These are phyloP conservation scores for Hanleya hanleyi DNA, from an alignment of 2,888 invertebrate genomes.

Conservation along the genomic window DNA sequence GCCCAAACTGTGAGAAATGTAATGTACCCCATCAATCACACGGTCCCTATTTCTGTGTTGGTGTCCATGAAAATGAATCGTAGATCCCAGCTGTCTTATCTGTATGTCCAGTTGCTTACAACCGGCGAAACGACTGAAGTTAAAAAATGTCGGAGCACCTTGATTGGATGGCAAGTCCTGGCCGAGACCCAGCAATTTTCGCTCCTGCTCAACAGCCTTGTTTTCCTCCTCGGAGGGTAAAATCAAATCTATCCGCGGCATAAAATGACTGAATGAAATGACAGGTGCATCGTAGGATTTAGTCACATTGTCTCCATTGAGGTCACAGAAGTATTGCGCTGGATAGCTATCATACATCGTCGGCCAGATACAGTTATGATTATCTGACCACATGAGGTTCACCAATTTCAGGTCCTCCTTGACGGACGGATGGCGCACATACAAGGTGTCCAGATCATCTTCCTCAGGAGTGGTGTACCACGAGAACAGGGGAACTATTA, in stretches of 20 bases:
- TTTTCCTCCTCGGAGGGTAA: slow-evolving; percentile 28
- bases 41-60: slow-evolving; percentile 48
- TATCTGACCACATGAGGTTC: slow-evolving; percentile 48
- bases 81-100: slow-evolving; percentile 31
- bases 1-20: slow-evolving; percentile 49
- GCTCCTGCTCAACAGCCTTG: slow-evolving; percentile 23
- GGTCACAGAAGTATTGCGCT: slow-evolving; percentile 37
- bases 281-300: slow-evolving; percentile 33
- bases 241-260: slow-evolving; percentile 42
- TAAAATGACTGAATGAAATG: slow-evolving; percentile 47
- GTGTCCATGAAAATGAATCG: slow-evolving; percentile 45
- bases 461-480: slow-evolving; percentile 52
- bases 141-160: slow-evolving; percentile 33
- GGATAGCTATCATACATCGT: slow-evolving; percentile 16
- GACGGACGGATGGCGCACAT: slow-evolving; percentile 9
- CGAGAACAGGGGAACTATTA: slow-evolving; percentile 45
- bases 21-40: slow-evolving; percentile 40
- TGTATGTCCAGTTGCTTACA: slow-evolving; percentile 34
- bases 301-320: slow-evolving; percentile 27
- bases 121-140: slow-evolving; percentile 49
- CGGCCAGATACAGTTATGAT: slow-evolving; percentile 43
- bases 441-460: slow-evolving; percentile 38
- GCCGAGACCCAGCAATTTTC: slow-evolving; percentile 26
- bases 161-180: not conserved
- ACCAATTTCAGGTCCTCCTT: slow-evolving; percentile 21